Base-by-base conservation (phyloP, 2,113 vertebrate species). In the Damaliscus lunatus region DNA sequence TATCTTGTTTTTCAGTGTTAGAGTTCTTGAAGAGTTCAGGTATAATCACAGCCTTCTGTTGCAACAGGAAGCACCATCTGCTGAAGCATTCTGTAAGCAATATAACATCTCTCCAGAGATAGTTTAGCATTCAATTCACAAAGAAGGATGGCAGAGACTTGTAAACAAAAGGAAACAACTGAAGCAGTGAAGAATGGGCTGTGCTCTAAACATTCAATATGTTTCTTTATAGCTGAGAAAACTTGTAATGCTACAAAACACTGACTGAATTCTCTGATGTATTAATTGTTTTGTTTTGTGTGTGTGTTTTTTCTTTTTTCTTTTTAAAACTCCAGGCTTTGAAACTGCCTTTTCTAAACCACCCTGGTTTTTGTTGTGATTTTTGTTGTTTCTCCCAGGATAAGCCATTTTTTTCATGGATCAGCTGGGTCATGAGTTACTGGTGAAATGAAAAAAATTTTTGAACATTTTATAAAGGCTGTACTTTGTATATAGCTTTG, bases 111-210 rank as follows among this genome's bases (percentile, higher is more conserved):
- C 99, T 99, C 99, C 92, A 98, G 99, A 99, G 99, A 99, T 95
- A 98, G 98, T 98, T 99, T 99, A 99, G 99, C 98, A 99, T 99
- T 99, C 99, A 99, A 98, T 99, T 99, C 99, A 99, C 99, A 99
- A 98, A 99, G 98, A 99, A 99, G 97, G 97, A 99, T 99, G 98
- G 98, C 98, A 98, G 98, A 96, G 98, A 98, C 98, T 99, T 99
- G 98, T 99, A 99, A 99, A 99, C 99, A 99, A 99, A 99, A 98
- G 98, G 98, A 99, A 98, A 98, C 98, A 99, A 98, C 98, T 96
- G 98, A 98, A 99, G 98, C 98, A 98, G 96, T 97, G 98, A 99
- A 98, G 98, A 98, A 98, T 99, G 97, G 98, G 96, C 88, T 98
- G 97, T 97, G 96, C 97, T 98, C 97, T 99, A 98, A 99, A 98